These are phyloP conservation scores for Porites lobata DNA, from an alignment of 92 coral and sea anemone genomes.

Conservation along the genomic window DNA sequence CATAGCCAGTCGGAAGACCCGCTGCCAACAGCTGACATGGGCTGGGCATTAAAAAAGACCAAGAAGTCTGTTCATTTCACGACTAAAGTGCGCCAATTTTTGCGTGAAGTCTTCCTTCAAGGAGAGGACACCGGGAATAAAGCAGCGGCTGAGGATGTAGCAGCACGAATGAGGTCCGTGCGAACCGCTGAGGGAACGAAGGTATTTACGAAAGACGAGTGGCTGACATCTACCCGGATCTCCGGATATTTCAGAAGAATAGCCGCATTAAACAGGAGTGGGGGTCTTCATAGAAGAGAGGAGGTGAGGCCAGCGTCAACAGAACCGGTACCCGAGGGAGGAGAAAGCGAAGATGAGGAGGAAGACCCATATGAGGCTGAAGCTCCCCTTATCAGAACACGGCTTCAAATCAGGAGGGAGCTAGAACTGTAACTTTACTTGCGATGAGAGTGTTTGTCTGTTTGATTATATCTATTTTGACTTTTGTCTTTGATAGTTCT, in stretches of 20 bases:
- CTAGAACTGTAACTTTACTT: too few species aligned
- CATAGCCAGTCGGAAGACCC: neutral
- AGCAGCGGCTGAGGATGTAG: constrained; percentile 54
- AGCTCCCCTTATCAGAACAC: too few species aligned
- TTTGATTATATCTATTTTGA: too few species aligned
- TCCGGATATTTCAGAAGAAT: constrained; percentile 20
- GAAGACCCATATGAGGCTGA: too few species aligned
- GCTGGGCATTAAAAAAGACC: constrained; percentile 60
- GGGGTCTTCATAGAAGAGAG: too few species aligned
- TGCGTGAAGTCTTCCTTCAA: constrained; percentile 39
- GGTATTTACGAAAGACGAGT: constrained; percentile 39
- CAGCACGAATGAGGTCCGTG: constrained; percentile 41
- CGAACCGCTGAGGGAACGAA: constrained; percentile 31
- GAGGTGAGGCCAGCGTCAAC: too few species aligned
- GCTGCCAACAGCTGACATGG: constrained; percentile 38
- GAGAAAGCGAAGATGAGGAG: too few species aligned
- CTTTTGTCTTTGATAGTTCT: too few species aligned
- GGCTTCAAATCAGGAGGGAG: too few species aligned
- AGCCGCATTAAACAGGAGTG: too few species aligned
- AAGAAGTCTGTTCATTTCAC: constrained; percentile 16
- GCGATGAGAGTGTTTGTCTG: too few species aligned
- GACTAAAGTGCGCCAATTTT: constrained; percentile 27
- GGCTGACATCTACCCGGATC: constrained; percentile 50
- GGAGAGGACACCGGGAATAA: constrained; percentile 61
- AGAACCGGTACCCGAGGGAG: too few species aligned